These are phyloP conservation scores for Marmota flaviventris DNA, from an alignment of 2,113 vertebrate species.

Conservation along the genomic window DNA sequence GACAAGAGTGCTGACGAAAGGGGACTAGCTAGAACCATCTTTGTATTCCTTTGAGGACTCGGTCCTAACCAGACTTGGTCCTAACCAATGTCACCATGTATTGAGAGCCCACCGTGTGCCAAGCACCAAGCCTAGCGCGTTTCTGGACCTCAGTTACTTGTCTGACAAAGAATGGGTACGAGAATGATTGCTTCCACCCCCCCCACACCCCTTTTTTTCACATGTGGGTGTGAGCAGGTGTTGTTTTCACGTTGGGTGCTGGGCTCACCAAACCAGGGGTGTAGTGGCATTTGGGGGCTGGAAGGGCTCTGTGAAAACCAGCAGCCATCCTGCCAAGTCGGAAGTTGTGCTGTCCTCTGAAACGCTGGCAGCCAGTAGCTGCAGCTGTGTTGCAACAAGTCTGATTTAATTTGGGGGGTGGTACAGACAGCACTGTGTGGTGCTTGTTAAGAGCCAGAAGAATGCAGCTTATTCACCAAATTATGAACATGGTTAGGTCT, in stretches of 20 bases:
- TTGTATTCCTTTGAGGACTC: background rate
- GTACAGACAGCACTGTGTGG: slow-evolving; percentile 72
- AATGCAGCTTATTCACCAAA: slow-evolving; percentile 74
- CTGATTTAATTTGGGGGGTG: slow-evolving; percentile 77
- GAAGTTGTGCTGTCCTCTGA: slow-evolving; percentile 47
- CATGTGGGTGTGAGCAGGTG: background rate
- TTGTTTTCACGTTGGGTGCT: background rate
- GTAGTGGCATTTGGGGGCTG: background rate
- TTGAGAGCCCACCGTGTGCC: background rate
- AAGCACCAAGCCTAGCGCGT: background rate
- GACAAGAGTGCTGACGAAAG: background rate
- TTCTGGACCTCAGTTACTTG: background rate
- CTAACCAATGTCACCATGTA: background rate
- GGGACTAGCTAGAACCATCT: background rate
- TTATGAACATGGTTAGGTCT: slow-evolving; percentile 29
- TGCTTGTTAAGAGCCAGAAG: slow-evolving; percentile 75
- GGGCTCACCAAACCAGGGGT: background rate
- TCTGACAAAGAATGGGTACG: fast-evolving
- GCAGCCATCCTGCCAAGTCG: slow-evolving; percentile 59
- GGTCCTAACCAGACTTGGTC: background rate
- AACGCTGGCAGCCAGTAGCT: slow-evolving; percentile 63
- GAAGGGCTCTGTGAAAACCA: background rate
- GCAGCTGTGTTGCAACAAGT: slow-evolving; percentile 81
- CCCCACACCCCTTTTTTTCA: background rate
- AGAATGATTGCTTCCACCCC: background rate